Conservation (phyloP, 2,888 invertebrate species). For the Cataglyphis livida region DNA sequence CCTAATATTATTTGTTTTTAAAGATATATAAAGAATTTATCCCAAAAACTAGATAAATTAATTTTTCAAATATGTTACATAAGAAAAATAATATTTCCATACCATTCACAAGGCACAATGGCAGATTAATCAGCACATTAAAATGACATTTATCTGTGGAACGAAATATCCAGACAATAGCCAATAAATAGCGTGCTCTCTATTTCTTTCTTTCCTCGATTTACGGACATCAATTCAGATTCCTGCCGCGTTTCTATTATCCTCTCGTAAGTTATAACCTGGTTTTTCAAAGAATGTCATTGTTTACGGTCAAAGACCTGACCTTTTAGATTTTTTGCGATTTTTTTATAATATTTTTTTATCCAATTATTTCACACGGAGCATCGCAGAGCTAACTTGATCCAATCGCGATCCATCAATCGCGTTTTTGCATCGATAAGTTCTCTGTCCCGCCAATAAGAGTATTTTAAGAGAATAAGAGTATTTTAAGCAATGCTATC, state of each 20-base stretch:
- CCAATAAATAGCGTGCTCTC: neutral
- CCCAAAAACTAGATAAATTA: neutral
- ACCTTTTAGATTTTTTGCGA: constrained; percentile 48
- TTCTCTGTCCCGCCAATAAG: neutral
- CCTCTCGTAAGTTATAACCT: neutral
- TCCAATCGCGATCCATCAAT: neutral
- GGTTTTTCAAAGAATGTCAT: constrained; percentile 24
- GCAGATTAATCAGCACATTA: neutral
- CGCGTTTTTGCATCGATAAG: neutral
- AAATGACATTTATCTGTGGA: neutral
- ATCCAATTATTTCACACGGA: neutral
- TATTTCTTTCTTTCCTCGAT: neutral
- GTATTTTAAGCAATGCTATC: constrained; percentile 12
- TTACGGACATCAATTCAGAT: neutral
- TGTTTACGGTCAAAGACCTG: neutral
- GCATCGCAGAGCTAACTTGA: neutral
- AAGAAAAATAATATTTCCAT: neutral
- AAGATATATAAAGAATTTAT: too few species aligned
- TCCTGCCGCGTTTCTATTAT: neutral
- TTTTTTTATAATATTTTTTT: neutral
- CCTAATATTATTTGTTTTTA: neutral
- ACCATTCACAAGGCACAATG: neutral
- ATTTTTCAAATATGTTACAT: neutral
- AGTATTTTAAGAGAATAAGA: constrained; percentile 7
- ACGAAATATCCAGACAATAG: neutral